Base-by-base conservation (phyloP, 2,797 vertebrate genomes). In the Poeciliopsis infans region DNA sequence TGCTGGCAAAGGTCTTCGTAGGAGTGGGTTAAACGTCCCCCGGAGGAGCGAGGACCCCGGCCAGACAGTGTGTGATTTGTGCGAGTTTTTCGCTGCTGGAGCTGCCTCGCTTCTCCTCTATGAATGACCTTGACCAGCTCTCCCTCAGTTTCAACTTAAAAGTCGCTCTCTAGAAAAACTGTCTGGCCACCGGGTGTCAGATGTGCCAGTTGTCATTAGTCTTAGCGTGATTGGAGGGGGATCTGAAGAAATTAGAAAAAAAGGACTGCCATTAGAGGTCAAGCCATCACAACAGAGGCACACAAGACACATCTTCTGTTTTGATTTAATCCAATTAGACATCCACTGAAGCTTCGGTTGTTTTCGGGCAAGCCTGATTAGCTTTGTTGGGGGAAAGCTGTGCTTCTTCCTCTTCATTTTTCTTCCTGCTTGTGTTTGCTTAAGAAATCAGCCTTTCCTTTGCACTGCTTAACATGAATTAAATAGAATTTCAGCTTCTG, bases 301-400 rank as follows among this genome's bases (percentile, higher is more conserved):
- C 85, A 89, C 86, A 85, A 90, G 91, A 90, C 85, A 87, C 87
- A 93, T 92, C 90, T 84, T 90, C 89, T 89, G 91, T 94, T 93
- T 94, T 93, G 89, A 87, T 93, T 94, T 94, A 94, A 95, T 94
- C 92, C 90, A 95, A 94, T 95, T 94, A 94, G 92, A 93, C 93
- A 93, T 90, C 89, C 92, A 90, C 86, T 93, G 92, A 93, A 93
- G 92, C 92, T 88, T 91, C 82, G 82, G 87, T 92, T 94, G 92
- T 94, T 94, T 93, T 93, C 83, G 83, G 87, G 83, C 90, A 95
- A 91, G 94, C 86, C 85, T 92, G 92, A 94, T 95, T 94, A 93
- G 92, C 89, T 91, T 90, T 92, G 90, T 92, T 91, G 90, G 93
- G 68, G 90, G 90, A 88, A 87, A 84, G 89, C 88, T 81, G 31